Evolutionary conservation across 37 sponge, comb jelly and placozoan genomes (phyloP), one percentile per base, ranked within the genome.

Genomic region (Hormiphora californensis): DNA sequence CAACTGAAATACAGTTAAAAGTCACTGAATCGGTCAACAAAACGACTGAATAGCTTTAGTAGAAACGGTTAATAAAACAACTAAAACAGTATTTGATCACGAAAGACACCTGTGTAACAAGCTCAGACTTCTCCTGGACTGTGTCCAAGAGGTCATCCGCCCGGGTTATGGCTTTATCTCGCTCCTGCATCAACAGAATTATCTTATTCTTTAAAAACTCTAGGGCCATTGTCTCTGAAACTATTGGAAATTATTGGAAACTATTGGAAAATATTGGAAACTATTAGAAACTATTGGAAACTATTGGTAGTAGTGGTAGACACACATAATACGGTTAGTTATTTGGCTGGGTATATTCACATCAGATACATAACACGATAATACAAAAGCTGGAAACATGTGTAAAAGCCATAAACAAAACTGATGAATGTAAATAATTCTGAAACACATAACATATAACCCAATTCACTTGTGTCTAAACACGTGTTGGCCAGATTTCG

Each of bases 201-300:
- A 73, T 73, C 46, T 28, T 73, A 46, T 73, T 73, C 38, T 73
- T 73, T 9, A 73, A 28, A 28, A 73, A 73, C 21, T 73, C 81
- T 39, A 73, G 46, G 38, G 81, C 35, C 44, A 28, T 41, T 28
- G 27, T 40, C 81, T 28, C 25, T 23, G 59, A 4, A 4, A 57
- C 59, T 4, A 17, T 17, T 49, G 53, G 15, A 49, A 17, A 49
- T 49, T 9, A n/a, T n/a, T n/a, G n/a, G n/a, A n/a, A n/a, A n/a
- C n/a, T n/a, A n/a, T n/a, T n/a, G n/a, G n/a, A n/a, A n/a, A n/a
- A n/a, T n/a, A n/a, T n/a, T n/a, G n/a, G n/a, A n/a, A n/a, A n/a
- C n/a, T n/a, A n/a, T n/a, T n/a, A n/a, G n/a, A n/a, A n/a, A n/a
- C n/a, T n/a, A n/a, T n/a, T n/a, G n/a, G n/a, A n/a, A n/a, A n/a